phyloP scores from a whole-genome alignment of 2,113 vertebrate genomes.

The Capra hircus region DNA sequence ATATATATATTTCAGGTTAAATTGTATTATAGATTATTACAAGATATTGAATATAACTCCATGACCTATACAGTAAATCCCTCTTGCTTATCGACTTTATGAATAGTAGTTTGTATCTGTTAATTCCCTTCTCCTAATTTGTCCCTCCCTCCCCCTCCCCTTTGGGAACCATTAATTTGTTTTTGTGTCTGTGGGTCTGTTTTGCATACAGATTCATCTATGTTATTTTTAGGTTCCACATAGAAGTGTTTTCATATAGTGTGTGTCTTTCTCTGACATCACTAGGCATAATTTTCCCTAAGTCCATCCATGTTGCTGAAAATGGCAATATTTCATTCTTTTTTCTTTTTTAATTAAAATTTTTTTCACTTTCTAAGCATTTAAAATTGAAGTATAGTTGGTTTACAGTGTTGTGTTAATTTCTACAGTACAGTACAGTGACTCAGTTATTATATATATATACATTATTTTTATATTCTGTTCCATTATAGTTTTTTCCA shows the following conservation, averaged over 20 bases:
- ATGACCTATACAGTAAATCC: not conserved
- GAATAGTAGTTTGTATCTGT: not conserved
- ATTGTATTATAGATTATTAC: not conserved
- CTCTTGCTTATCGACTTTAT: not conserved
- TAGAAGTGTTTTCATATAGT: not conserved
- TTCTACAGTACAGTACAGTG: not conserved
- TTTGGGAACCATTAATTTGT: not conserved
- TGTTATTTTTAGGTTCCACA: not conserved
- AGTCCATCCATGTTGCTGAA: not conserved
- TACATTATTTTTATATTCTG: not conserved
- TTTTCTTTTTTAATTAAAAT: not conserved
- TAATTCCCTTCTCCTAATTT: not conserved
- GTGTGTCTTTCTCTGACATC: not conserved
- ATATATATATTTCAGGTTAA: not conserved
- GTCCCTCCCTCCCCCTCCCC: not conserved
- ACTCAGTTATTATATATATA: not conserved
- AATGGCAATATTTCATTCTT: not conserved
- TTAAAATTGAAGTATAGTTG: not conserved
- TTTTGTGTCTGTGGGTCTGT: not conserved
- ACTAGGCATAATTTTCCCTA: not conserved
- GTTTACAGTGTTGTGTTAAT: not conserved
- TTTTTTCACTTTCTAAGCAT: not conserved
- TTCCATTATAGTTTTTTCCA: not conserved
- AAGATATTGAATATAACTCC: not conserved
- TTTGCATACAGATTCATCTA: not conserved